Evolutionary conservation across 2,797 vertebrate species (phyloP), one percentile per base, ranked within the genome.

Genomic region (Bovichtus variegatus): DNA sequence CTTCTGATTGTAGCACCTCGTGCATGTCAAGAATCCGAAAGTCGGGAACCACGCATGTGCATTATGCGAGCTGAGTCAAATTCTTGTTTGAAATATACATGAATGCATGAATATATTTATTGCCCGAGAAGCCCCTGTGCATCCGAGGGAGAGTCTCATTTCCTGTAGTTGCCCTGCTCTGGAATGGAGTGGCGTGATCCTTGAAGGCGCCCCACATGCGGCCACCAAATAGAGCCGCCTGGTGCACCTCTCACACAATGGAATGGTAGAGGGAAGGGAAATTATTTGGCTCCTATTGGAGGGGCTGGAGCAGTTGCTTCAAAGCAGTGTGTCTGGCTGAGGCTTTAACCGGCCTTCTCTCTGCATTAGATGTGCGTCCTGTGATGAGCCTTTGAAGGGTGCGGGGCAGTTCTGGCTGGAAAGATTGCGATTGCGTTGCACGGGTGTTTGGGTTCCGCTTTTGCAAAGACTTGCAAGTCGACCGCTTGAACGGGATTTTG

Each of bases 371-470:
- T 81, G 84, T 93, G 89, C 83, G 76, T 87, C 83, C 89, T 83
- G 88, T 93, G 91, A 94, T 84, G 89, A 91, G 92, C 84, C 93
- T 93, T 94, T 94, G 93, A 94, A 94, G 93, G 91, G 73, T 72
- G 82, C 65, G 38, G 46, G 46, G 87, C 76, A 59, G 84, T 73
- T 78, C 88, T 74, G 87, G 73, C 75, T 71, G 73, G 67, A 69
- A 34, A 82, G 87, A 88, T 88, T 91, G 87, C 66, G 59, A 74
- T 77, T 81, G 86, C 81, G 65, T 87, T 86, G 86, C 90, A 87
- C 27, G 84, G 81, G 57, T 70, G 79, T 72, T 47, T 80, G 64
- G 73, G 61, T 67, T 74, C 67, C 9, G 72, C 44, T 9, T 34
- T 34, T 34, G 47, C 49, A 54, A 53, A 46, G 61, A 43, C 61